These are phyloP conservation scores for Paramormyrops hopkinsi DNA, from an alignment of 2,797 vertebrate species.

Conservation along the genomic window DNA sequence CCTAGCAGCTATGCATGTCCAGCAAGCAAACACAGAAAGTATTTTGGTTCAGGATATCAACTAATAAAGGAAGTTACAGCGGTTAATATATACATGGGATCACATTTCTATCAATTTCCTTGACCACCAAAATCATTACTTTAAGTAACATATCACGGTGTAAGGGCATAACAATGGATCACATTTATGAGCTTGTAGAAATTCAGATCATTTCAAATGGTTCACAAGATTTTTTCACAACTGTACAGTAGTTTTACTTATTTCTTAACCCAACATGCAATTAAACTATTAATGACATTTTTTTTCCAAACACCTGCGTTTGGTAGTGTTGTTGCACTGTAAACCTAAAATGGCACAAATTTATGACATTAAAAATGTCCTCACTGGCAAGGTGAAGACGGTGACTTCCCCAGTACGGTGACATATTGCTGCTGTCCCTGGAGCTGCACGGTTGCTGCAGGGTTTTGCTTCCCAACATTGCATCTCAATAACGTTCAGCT, in stretches of 20 bases:
- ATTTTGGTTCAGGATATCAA: background rate
- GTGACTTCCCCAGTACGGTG: background rate
- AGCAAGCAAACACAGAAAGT: background rate
- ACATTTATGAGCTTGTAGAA: background rate
- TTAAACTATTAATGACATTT: background rate
- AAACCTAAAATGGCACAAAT: background rate
- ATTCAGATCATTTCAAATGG: background rate
- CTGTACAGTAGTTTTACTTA: background rate
- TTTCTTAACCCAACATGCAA: background rate
- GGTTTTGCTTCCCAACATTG: background rate
- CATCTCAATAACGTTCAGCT: slow-evolving; percentile 15
- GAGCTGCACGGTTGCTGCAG: background rate
- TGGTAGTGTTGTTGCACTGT: background rate
- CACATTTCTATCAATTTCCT: background rate
- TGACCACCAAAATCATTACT: background rate
- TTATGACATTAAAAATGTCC: background rate
- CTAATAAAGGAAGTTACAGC: background rate
- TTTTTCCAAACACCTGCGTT: background rate
- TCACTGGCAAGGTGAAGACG: background rate
- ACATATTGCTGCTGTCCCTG: background rate
- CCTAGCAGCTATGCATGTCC: background rate
- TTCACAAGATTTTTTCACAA: background rate
- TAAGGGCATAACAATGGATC: background rate
- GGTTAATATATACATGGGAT: background rate
- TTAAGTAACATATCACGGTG: background rate